These are phyloP conservation scores for Stercorarius parasiticus DNA, from an alignment of 2,113 vertebrate genomes.

Conservation along the genomic window DNA sequence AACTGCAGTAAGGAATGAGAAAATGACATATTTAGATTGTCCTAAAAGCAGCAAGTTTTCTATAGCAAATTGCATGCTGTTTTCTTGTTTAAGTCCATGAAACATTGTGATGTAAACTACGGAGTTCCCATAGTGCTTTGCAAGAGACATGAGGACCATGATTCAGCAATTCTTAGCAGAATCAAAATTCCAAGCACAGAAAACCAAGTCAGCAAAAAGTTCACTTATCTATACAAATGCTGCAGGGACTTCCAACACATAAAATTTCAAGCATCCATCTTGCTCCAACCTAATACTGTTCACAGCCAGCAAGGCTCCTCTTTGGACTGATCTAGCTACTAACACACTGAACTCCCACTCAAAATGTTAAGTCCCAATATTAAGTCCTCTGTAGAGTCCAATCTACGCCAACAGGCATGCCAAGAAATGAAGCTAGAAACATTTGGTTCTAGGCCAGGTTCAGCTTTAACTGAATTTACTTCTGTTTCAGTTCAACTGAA, in stretches of 20 bases:
- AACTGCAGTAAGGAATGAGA: slow-evolving; percentile 49
- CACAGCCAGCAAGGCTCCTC: neutral
- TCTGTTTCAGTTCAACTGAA: neutral
- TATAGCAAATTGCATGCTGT: neutral
- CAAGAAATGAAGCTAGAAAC: neutral
- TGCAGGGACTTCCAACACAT: neutral
- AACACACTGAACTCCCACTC: neutral
- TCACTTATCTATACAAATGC: neutral
- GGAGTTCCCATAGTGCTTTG: neutral
- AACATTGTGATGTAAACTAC: neutral
- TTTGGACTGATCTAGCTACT: neutral
- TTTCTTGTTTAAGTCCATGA: neutral
- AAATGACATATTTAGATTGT: neutral
- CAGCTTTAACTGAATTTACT: neutral
- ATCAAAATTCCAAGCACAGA: neutral
- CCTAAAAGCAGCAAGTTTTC: neutral
- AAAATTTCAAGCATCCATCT: neutral
- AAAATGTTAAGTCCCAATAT: neutral
- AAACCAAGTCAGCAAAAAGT: neutral
- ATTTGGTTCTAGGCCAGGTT: neutral
- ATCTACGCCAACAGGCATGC: accelerated
- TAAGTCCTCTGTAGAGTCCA: neutral
- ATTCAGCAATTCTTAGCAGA: neutral
- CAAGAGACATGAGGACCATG: accelerated
- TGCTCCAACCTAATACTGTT: neutral